Evolutionary conservation across 2,797 vertebrate genomes (phyloP).

Genomic region (Urophycis tenuis): DNA sequence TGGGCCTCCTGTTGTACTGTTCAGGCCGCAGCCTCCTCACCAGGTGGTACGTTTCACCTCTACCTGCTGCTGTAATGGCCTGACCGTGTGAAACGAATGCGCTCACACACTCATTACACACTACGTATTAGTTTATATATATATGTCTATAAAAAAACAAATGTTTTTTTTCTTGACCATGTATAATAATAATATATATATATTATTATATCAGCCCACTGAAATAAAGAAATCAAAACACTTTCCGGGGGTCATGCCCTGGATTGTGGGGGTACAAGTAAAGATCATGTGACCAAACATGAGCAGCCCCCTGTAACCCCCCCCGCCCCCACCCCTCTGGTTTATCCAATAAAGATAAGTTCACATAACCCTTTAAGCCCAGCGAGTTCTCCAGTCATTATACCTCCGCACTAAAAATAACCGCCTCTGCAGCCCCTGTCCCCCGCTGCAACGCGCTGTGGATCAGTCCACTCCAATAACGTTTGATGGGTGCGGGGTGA

Average conservation of each 20-base stretch:
- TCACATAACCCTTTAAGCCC: slow-evolving; percentile 46
- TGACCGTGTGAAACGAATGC: not conserved
- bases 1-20: slow-evolving; percentile 19
- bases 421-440: slow-evolving; percentile 27
- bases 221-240: slow-evolving; percentile 17
- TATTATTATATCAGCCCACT: slow-evolving; percentile 28
- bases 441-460: not conserved
- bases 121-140: not conserved
- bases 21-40: slow-evolving; percentile 32
- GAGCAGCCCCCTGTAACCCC: slow-evolving; percentile 12
- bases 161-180: too few relatives aligned
- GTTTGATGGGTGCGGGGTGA: slow-evolving; percentile 22
- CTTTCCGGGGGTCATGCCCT: not conserved
- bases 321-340: slow-evolving; percentile 5
- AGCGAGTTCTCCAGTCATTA: slow-evolving; percentile 27
- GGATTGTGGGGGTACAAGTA: slow-evolving; percentile 2
- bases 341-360: slow-evolving; percentile 29
- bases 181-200: too few relatives aligned
- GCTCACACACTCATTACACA: slow-evolving; percentile 21
- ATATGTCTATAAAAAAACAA: slow-evolving; percentile 6
- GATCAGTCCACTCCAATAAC: slow-evolving; percentile 27
- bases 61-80: slow-evolving; percentile 40
- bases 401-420: slow-evolving; percentile 36
- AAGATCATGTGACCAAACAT: slow-evolving; percentile 17
- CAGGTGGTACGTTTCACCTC: slow-evolving; percentile 48